Percentiles rank a stretch among this genome's conserved stretches.
Evolutionary conservation across 2,888 invertebrate genomes (phyloP).

Genomic region (Acrobasis consociella): DNA sequence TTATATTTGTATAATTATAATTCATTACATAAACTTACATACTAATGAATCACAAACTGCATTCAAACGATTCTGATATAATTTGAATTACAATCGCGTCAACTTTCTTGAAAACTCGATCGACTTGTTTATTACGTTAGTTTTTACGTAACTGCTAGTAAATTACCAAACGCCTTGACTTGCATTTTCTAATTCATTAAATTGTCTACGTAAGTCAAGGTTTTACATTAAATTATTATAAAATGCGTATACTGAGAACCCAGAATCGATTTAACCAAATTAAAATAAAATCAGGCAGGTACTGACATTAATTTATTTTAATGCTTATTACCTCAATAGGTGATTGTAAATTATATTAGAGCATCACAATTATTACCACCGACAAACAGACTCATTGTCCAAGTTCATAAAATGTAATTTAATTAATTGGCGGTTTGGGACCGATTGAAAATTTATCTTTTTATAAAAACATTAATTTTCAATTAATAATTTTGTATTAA

Average conservation of each 20-base stretch:
- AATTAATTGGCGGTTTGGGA: too few species aligned
- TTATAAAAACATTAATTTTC: too few species aligned
- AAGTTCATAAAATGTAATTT: too few species aligned
- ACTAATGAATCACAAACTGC: not conserved
- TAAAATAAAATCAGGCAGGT: not conserved
- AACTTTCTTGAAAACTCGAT: constrained; percentile 11
- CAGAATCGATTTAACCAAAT: not conserved
- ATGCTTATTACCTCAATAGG: not conserved
- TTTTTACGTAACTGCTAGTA: not conserved
- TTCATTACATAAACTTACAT: not conserved
- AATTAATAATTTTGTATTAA: too few species aligned
- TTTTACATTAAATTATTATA: constrained; percentile 8
- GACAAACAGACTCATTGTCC: too few species aligned
- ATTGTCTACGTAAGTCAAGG: constrained; percentile 7
- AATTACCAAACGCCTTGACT: constrained; percentile 16
- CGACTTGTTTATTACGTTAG: constrained; percentile 2
- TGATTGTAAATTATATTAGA: too few species aligned
- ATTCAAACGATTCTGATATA: not conserved
- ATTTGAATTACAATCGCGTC: not conserved
- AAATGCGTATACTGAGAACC: not conserved
- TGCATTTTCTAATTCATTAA: constrained; percentile 20
- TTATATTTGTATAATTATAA: not conserved
- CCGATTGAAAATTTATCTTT: too few species aligned
- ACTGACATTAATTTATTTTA: not conserved
- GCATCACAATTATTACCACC: too few species aligned